Evolutionary conservation across 1,140 invertebrate genomes (phyloP).

Genomic region (Acromyrmex echinatior): DNA sequence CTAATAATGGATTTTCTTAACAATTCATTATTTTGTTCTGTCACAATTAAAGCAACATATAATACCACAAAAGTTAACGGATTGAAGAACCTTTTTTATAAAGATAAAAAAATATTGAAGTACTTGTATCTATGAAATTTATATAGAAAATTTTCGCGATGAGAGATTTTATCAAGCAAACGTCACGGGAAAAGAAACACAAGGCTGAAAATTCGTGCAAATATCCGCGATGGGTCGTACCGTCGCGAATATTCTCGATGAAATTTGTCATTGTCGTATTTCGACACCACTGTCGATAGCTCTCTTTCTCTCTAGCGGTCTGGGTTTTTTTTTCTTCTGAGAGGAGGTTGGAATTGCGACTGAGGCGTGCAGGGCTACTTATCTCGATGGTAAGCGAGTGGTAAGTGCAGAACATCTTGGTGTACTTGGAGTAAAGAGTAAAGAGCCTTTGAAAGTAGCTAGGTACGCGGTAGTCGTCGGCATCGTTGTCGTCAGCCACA

Average conservation of each 20-base stretch:
- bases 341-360: slow-evolving; percentile 15
- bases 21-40: neutral
- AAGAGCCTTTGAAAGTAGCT: slow-evolving; percentile 51
- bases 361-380: slow-evolving; percentile 40
- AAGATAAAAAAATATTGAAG: neutral
- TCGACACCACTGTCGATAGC: slow-evolving; percentile 49
- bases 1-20: neutral
- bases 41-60: neutral
- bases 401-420: slow-evolving; percentile 41
- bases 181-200: slow-evolving; percentile 1
- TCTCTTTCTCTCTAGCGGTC: neutral
- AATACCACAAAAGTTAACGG: neutral
- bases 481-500: slow-evolving; percentile 36
- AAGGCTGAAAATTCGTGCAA: slow-evolving; percentile 10
- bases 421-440: slow-evolving; percentile 37
- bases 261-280: slow-evolving; percentile 62
- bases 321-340: neutral
- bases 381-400: slow-evolving; percentile 52
- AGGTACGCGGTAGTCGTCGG: slow-evolving; percentile 39
- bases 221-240: neutral
- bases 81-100: neutral
- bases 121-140: neutral
- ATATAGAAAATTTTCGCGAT: neutral
- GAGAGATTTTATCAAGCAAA: slow-evolving; percentile 2
- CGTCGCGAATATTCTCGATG: slow-evolving; percentile 24